Percentiles rank a stretch among this genome's conserved stretches.
phyloP scores from a whole-genome alignment of 1,140 invertebrate genomes.

The Armadillidium nasatum region DNA sequence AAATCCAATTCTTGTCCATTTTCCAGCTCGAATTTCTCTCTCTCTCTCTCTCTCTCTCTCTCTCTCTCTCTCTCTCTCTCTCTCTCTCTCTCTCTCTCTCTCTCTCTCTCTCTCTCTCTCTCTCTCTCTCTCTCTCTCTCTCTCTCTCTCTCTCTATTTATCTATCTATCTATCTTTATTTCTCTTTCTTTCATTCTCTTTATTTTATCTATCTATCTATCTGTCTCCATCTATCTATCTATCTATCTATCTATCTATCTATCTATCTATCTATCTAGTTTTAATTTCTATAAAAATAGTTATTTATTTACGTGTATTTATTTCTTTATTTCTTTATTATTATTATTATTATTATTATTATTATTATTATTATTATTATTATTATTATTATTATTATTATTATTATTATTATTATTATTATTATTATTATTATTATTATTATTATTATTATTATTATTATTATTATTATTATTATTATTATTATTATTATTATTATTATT shows the following conservation, averaged over 20 bases:
- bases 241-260: no score
- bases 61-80: background rate
- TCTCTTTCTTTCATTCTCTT: background rate
- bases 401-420: constrained; percentile 9
- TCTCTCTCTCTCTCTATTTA: constrained; percentile 8
- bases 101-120: constrained; percentile 13
- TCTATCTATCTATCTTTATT: constrained; percentile 7
- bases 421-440: constrained; percentile 22
- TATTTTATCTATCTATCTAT: background rate
- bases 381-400: background rate
- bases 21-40: no score
- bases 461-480: background rate
- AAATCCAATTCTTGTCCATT: no score
- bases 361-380: no score
- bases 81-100: constrained; percentile 8
- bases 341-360: no score
- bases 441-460: constrained; percentile 20
- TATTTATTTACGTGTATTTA: no score
- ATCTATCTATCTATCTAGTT: no score
- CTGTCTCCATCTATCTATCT: no score
- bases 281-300: no score
- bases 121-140: constrained; percentile 18
- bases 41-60: background rate
- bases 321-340: no score
- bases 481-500: no score